These are phyloP conservation scores for Nothocercus nigrocapillus DNA, from an alignment of 2,113 vertebrate species.

Conservation along the genomic window DNA sequence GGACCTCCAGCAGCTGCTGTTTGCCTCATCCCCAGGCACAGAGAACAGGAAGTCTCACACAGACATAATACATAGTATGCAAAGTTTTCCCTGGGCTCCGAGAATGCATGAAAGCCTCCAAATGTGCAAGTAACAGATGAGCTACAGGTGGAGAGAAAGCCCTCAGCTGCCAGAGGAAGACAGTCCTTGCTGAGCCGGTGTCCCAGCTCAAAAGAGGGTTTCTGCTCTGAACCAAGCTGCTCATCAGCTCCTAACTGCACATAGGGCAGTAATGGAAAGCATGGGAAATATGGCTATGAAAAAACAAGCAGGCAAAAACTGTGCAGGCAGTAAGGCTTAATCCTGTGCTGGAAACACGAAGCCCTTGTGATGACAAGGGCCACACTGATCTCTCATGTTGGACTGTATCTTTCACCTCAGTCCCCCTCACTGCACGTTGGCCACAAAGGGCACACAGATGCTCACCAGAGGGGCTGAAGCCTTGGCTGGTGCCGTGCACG, in stretches of 20 bases:
- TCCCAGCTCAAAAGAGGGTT: not conserved
- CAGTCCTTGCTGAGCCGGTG: not conserved
- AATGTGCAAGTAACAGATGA: not conserved
- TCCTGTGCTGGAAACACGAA: not conserved
- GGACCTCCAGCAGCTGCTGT: not conserved
- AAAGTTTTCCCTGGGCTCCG: not conserved
- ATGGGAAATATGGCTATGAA: not conserved
- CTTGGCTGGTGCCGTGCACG: not conserved
- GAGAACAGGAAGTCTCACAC: not conserved
- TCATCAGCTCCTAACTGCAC: not conserved
- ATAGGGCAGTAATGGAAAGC: not conserved
- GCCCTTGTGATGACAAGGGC: not conserved
- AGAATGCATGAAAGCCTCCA: not conserved
- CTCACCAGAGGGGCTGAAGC: not conserved
- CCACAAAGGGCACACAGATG: rapidly evolving
- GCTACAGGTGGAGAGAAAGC: not conserved
- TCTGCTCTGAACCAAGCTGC: not conserved
- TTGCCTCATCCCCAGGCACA: not conserved
- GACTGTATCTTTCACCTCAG: not conserved
- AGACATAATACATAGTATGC: not conserved
- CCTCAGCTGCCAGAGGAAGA: not conserved
- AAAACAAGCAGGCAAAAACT: not conserved
- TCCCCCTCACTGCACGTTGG: not conserved
- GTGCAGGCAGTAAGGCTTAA: not conserved
- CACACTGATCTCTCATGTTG: not conserved